A percentile compares a stretch with the other conserved stretches of the same genome.
Evolutionary conservation across 2,113 vertebrate genomes (phyloP).

Genomic region (Delphinus delphis): DNA sequence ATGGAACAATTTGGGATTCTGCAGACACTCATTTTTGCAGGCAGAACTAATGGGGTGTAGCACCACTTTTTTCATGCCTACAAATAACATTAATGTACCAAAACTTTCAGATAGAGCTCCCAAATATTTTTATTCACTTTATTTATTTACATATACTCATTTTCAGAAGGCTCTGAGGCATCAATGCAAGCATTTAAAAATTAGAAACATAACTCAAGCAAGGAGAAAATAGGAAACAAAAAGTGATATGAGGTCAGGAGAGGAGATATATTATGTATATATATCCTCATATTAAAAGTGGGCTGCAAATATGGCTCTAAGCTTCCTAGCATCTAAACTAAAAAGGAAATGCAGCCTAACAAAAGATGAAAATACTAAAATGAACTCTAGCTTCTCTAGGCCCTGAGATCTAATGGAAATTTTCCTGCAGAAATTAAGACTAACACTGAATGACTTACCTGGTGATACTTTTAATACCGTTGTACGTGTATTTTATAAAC

Average conservation of each 20-base stretch:
- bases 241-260: not conserved
- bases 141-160: not conserved
- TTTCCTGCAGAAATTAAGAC: not conserved
- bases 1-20: not conserved
- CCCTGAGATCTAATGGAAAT: not conserved
- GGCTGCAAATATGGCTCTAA: not conserved
- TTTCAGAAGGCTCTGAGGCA: not conserved
- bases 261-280: not conserved
- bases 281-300: not conserved
- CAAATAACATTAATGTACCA: not conserved
- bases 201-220: not conserved
- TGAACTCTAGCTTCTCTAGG: not conserved
- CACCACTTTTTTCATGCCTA: not conserved
- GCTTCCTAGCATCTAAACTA: not conserved
- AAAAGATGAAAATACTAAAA: conserved; percentile 2
- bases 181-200: not conserved
- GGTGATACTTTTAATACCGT: not conserved
- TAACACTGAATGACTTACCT: not conserved
- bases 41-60: not conserved
- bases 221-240: conserved; percentile 15
- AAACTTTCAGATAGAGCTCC: not conserved
- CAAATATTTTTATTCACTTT: not conserved
- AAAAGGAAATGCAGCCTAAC: not conserved
- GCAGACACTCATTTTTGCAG: not conserved
- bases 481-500: not conserved